A percentile compares a stretch with the other conserved stretches of the same genome.
Conservation (phyloP, 2,888 invertebrate genomes). For the Octodonta nipae region DNA sequence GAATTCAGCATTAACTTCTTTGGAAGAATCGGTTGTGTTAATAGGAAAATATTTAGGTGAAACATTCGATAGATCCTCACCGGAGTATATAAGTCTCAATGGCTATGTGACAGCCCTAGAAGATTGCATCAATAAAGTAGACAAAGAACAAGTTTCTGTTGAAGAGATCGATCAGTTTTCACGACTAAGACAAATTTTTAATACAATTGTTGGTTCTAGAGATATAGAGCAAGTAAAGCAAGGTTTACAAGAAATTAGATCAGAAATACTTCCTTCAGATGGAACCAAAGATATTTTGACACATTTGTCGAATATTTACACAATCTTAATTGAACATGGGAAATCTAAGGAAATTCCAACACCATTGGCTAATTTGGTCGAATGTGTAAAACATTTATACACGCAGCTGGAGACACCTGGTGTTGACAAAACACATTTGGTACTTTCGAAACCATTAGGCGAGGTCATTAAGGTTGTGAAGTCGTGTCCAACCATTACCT, state of each 20-base stretch:
- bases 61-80: too few relatives aligned
- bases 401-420: not conserved
- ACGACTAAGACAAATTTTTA: too few relatives aligned
- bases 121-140: not conserved
- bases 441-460: not conserved
- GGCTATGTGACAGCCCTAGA: slow-evolving; percentile 23
- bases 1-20: not conserved
- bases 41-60: not conserved
- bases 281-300: not conserved
- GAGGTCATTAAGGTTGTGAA: not conserved
- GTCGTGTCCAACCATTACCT: not conserved
- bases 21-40: not conserved
- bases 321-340: too few relatives aligned
- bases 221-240: not conserved
- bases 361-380: not conserved
- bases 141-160: not conserved
- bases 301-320: too few relatives aligned
- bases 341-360: not conserved
- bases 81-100: too few relatives aligned
- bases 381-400: too few relatives aligned
- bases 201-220: too few relatives aligned
- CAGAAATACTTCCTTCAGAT: not conserved
- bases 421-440: not conserved
- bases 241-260: not conserved
- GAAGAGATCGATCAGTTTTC: not conserved